A percentile compares a stretch with the other conserved stretches of the same genome.
Evolutionary conservation across 2,113 vertebrate genomes (phyloP).

Genomic region (Polyodon spathula): DNA sequence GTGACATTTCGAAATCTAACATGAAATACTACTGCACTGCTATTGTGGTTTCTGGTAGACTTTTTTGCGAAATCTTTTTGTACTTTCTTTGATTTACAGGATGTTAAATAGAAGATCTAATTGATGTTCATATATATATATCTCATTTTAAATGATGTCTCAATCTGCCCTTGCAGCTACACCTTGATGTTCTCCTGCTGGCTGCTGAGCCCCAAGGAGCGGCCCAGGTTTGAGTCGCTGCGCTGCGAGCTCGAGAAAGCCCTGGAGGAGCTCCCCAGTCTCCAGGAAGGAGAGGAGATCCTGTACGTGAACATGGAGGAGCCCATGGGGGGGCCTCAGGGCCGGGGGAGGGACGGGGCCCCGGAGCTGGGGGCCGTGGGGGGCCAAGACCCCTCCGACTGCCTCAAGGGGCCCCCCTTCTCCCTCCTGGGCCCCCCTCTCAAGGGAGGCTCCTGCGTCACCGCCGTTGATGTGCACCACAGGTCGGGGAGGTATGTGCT

Average conservation of each 20-base stretch:
- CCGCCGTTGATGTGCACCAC: constrained; percentile 59
- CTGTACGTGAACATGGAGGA: constrained; percentile 90
- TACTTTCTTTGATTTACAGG: no score
- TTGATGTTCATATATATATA: no score
- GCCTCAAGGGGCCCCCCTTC: constrained; percentile 19
- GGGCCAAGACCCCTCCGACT: constrained; percentile 14
- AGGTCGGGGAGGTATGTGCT: constrained; percentile 68
- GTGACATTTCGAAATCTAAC: no score
- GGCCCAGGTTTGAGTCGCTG: constrained; percentile 66
- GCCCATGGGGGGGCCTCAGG: constrained; percentile 42
- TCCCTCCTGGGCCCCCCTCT: constrained; percentile 32
- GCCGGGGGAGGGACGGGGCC: constrained; percentile 24
- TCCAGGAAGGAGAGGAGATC: constrained; percentile 75
- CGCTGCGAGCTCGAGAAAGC: constrained; percentile 69
- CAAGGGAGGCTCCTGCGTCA: constrained; percentile 56
- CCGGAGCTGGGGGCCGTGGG: constrained; percentile 51
- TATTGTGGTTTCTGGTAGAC: no score
- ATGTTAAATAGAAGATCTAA: no score
- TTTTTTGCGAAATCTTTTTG: no score
- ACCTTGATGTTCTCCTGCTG: constrained; percentile 78
- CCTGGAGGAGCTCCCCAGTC: constrained; percentile 67
- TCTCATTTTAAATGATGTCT: no score
- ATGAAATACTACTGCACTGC: no score
- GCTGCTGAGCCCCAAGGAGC: constrained; percentile 75
- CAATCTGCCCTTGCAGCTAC: constrained; percentile 50